These are phyloP conservation scores for Podargus strigoides DNA, from an alignment of 2,797 vertebrate genomes.

Conservation along the genomic window DNA sequence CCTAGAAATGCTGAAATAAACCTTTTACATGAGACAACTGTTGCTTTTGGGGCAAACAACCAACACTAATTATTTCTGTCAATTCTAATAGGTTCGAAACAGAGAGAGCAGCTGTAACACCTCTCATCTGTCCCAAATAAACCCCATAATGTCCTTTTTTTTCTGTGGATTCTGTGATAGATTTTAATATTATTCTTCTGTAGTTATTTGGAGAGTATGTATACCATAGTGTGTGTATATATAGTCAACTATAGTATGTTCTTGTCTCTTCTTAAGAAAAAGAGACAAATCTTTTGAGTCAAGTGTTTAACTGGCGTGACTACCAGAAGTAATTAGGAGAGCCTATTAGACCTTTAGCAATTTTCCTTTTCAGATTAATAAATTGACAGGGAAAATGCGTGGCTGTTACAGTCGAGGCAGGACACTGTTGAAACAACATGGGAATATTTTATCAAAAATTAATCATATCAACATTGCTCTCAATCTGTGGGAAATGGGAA, in stretches of 20 bases:
- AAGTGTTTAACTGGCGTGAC: neutral
- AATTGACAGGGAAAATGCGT: neutral
- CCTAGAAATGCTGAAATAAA: neutral
- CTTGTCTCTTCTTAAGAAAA: neutral
- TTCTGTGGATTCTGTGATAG: neutral
- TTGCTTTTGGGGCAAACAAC: neutral
- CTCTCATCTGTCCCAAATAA: neutral
- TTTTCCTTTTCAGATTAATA: neutral
- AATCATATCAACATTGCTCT: neutral
- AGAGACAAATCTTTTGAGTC: neutral
- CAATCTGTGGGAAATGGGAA: constrained; percentile 35
- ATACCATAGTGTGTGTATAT: neutral
- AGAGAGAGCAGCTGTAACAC: neutral
- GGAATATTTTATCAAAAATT: constrained; percentile 34
- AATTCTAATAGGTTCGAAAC: neutral
- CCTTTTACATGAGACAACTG: neutral
- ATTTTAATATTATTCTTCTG: neutral
- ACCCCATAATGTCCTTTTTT: neutral
- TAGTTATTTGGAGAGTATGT: neutral
- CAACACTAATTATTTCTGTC: neutral
- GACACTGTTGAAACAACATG: neutral
- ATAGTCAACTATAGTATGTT: neutral
- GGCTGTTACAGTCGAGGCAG: neutral
- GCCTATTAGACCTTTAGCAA: neutral
- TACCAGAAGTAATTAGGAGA: neutral